Conservation (phyloP, 1,140 invertebrate genomes). For the Bombus haemorrhoidalis region DNA sequence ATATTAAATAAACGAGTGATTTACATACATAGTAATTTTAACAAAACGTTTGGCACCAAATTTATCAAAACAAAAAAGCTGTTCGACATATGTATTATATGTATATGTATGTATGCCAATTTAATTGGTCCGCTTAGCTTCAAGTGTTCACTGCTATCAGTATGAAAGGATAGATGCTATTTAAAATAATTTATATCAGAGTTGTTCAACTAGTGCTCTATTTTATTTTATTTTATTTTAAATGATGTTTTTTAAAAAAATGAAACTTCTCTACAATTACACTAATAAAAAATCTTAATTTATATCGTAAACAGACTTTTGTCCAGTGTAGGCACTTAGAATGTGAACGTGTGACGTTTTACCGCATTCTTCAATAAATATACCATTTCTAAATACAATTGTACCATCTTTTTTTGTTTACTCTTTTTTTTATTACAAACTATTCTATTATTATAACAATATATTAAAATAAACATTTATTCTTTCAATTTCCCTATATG, state of each 20-base stretch:
- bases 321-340: constrained; percentile 35
- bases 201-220: constrained; percentile 7
- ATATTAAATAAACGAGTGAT: neutral
- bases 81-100: no score
- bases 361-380: neutral
- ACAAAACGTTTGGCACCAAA: constrained; percentile 12
- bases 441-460: neutral
- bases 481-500: neutral
- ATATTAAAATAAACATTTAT: constrained; percentile 20
- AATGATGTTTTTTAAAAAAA: neutral
- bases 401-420: neutral
- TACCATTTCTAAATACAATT: neutral
- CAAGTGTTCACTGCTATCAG: neutral
- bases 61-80: neutral
- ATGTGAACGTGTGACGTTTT: constrained; percentile 7
- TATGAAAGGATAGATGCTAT: constrained; percentile 4
- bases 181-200: constrained; percentile 11
- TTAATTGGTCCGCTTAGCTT: constrained; percentile 35
- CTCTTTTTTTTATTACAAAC: constrained; percentile 14
- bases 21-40: neutral
- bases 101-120: constrained; percentile 16
- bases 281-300: constrained; percentile 5
- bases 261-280: neutral
- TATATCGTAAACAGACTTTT: neutral
- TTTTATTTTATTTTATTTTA: neutral